Conservation (phyloP, 1,140 invertebrate genomes). For the Lineus longissimus region DNA sequence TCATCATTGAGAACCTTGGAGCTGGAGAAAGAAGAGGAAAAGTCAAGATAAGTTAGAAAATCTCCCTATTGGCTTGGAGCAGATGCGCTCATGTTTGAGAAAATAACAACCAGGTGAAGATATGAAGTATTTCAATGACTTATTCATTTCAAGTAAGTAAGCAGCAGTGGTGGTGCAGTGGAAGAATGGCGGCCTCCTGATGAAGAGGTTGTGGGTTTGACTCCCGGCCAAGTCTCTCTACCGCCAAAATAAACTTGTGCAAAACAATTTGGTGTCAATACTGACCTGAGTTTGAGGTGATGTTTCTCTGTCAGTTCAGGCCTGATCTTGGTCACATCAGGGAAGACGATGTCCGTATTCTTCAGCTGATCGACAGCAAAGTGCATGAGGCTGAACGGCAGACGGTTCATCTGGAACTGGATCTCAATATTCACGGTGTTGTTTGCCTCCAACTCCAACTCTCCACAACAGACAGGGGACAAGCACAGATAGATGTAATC, state of each 20-base stretch:
- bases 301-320: conserved; percentile 30
- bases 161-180: too few species aligned
- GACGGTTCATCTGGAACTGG: conserved; percentile 46
- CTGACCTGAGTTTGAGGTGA: conserved; percentile 31
- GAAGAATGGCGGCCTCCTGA: too few species aligned
- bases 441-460: conserved; percentile 26
- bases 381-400: conserved; percentile 44
- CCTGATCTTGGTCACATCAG: conserved; percentile 38
- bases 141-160: too few species aligned
- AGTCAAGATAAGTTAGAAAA: too few species aligned
- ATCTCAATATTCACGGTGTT: conserved; percentile 34
- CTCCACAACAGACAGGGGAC: conserved; percentile 25
- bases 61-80: neutral
- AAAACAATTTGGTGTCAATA: neutral
- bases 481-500: conserved; percentile 41
- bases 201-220: too few species aligned
- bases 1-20: conserved; percentile 37
- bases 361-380: conserved; percentile 37
- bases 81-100: neutral
- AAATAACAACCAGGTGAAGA: too few species aligned
- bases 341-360: conserved; percentile 41
- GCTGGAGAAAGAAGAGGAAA: conserved; percentile 19
- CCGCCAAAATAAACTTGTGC: too few species aligned
- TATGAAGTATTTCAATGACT: too few species aligned
- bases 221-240: too few species aligned